Percentiles rank a stretch among this genome's conserved stretches.
These are phyloP conservation scores for Ostrea edulis DNA, from an alignment of 1,140 invertebrate species.

Conservation along the genomic window DNA sequence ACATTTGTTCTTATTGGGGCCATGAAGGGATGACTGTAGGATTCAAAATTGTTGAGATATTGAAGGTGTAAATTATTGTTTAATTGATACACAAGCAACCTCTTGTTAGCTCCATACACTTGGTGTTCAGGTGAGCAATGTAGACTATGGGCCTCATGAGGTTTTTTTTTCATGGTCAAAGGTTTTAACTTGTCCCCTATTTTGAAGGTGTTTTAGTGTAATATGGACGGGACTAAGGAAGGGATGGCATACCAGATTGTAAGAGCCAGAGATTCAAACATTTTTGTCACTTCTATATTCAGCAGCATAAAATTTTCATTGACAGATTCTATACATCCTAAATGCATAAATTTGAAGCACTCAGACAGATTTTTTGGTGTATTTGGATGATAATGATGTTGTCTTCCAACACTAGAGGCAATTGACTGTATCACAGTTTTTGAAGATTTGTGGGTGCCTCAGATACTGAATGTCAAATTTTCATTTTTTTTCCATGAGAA, in stretches of 20 bases:
- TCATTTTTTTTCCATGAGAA: slow-evolving; percentile 32
- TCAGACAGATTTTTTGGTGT: not conserved
- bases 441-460: slow-evolving; percentile 7
- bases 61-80: too few relatives aligned
- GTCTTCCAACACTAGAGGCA: not conserved
- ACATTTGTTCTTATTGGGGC: too few relatives aligned
- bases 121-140: too few relatives aligned
- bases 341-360: not conserved
- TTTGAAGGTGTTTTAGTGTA: too few relatives aligned
- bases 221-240: not conserved
- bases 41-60: too few relatives aligned
- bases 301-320: not conserved
- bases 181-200: too few relatives aligned
- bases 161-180: too few relatives aligned
- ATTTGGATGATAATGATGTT: slow-evolving; percentile 2
- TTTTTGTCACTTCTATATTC: not conserved
- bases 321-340: not conserved
- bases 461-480: slow-evolving; percentile 39
- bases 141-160: too few relatives aligned
- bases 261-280: not conserved
- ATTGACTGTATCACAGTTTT: slow-evolving; percentile 27
- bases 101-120: too few relatives aligned
- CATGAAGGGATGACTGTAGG: too few relatives aligned
- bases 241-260: not conserved
- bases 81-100: too few relatives aligned